These are phyloP conservation scores for Lampropteryx suffumata DNA, from an alignment of 2,888 invertebrate species.

Conservation along the genomic window DNA sequence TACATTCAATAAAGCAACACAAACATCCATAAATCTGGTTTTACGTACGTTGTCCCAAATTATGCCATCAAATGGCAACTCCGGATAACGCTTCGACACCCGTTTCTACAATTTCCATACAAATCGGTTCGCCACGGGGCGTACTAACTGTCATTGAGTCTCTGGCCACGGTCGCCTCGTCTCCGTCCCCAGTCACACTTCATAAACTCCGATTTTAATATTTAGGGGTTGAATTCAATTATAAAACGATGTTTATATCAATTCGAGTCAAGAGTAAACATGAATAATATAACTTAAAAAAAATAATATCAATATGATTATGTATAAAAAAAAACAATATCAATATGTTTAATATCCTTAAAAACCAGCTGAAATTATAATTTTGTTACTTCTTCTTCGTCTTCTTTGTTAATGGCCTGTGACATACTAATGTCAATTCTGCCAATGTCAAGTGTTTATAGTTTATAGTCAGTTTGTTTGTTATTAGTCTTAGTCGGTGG, in stretches of 20 bases:
- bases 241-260: conserved; percentile 22
- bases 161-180: conserved; percentile 19
- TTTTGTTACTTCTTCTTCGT: too few relatives aligned
- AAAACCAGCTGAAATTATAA: too few relatives aligned
- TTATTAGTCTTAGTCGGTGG: too few relatives aligned
- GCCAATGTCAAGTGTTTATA: too few relatives aligned
- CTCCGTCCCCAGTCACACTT: conserved; percentile 60
- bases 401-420: too few relatives aligned
- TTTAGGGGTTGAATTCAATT: conserved; percentile 43
- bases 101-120: conserved; percentile 74
- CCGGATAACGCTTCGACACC: conserved; percentile 56
- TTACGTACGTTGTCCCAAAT: conserved; percentile 74
- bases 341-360: too few relatives aligned
- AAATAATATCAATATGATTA: too few relatives aligned
- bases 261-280: background rate
- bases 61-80: conserved; percentile 76
- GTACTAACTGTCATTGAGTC: conserved; percentile 30
- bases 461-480: too few relatives aligned
- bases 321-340: too few relatives aligned
- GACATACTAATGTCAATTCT: too few relatives aligned
- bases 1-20: conserved; percentile 70
- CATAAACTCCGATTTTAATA: conserved; percentile 81
- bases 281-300: too few relatives aligned
- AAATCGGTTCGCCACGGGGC: conserved; percentile 74
- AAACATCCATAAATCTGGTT: conserved; percentile 75